Conservation (phyloP, 2,888 invertebrate genomes). For the Tiphia femorata region DNA sequence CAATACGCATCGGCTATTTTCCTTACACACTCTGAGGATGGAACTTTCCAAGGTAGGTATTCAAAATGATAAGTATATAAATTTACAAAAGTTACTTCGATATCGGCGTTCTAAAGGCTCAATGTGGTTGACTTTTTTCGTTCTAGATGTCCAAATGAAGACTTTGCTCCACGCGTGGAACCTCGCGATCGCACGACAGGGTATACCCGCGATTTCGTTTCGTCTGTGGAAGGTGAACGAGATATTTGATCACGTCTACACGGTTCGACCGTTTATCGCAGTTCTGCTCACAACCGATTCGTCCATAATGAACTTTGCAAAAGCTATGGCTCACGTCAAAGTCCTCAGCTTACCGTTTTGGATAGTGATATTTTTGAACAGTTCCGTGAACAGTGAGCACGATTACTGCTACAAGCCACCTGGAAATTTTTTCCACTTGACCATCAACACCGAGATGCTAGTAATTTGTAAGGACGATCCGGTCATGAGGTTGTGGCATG, state of each 20-base stretch:
- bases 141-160: constrained; percentile 28
- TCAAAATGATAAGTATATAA: neutral
- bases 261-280: constrained; percentile 45
- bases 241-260: constrained; percentile 13
- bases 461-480: constrained; percentile 41
- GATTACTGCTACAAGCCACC: constrained; percentile 32
- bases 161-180: constrained; percentile 28
- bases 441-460: constrained; percentile 51
- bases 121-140: neutral
- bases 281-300: constrained; percentile 33
- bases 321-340: constrained; percentile 25
- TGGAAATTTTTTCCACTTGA: constrained; percentile 44
- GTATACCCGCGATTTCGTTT: constrained; percentile 27
- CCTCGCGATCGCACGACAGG: constrained; percentile 36
- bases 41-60: neutral
- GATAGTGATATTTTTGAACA: constrained; percentile 51
- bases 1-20: neutral
- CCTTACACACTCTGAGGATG: constrained; percentile 1
- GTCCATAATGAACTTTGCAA: constrained; percentile 35
- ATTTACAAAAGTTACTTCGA: neutral
- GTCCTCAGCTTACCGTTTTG: constrained; percentile 45
- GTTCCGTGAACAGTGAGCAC: constrained; percentile 18
- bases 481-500: constrained; percentile 51
- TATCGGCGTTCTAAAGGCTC: neutral
- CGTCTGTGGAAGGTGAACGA: constrained; percentile 23